phyloP scores from a whole-genome alignment of 2,888 invertebrate species.

The Amblyjoppa fuscipennis region DNA sequence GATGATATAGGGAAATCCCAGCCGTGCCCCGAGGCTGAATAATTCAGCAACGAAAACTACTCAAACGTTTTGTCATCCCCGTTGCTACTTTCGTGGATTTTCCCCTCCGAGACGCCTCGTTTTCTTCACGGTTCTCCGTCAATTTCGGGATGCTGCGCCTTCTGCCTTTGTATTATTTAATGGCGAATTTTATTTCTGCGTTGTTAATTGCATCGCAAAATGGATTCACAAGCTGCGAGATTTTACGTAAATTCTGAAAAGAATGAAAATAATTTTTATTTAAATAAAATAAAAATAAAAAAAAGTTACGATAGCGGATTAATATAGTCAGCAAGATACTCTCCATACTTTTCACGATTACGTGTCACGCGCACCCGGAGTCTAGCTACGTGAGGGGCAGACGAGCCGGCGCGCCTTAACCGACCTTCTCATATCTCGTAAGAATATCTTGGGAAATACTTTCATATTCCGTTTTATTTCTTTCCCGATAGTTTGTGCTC shows the following conservation, averaged over 20 bases:
- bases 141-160: not conserved
- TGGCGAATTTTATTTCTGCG: not conserved
- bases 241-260: not conserved
- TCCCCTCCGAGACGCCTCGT: not conserved
- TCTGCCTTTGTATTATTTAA: not conserved
- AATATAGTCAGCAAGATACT: not conserved
- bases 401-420: not conserved
- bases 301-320: too few relatives aligned
- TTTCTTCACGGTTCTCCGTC: not conserved
- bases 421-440: conserved; percentile 4
- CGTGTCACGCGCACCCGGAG: conserved; percentile 22
- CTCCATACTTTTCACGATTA: conserved; percentile 24
- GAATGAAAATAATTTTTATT: too few relatives aligned
- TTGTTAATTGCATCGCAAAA: not conserved
- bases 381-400: conserved; percentile 3
- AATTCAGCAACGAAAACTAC: not conserved
- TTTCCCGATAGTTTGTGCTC: not conserved
- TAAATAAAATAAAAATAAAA: too few relatives aligned
- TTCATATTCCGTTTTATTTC: conserved; percentile 23
- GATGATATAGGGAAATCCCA: not conserved
- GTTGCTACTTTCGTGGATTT: not conserved
- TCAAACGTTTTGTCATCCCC: not conserved
- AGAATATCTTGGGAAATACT: not conserved
- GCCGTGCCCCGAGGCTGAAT: not conserved
- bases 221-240: not conserved